Evolutionary conservation across 1,140 invertebrate species (phyloP), one percentile per base, ranked within the genome.

Genomic region (Drusus annulatus): DNA sequence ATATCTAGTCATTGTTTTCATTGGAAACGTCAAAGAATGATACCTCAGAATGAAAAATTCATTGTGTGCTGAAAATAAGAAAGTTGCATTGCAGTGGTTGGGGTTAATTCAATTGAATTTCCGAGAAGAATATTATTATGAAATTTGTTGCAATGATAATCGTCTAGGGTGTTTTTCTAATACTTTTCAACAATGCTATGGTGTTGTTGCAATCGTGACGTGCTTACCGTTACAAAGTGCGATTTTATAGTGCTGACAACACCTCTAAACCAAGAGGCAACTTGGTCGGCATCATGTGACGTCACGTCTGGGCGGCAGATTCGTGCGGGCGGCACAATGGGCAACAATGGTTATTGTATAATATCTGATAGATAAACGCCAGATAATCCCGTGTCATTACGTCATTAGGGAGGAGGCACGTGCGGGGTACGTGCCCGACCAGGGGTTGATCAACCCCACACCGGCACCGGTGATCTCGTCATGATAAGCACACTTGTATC

Each of bases 351-450:
- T 45, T 45, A 45, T 45, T 45, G 36, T 45, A 10, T 45, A 45
- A 45, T 45, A 45, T 45, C 36, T 13, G 36, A 45, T 36, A 76
- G 73, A 76, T 76, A 60, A 76, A 60, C 56, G 56, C 28, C 50
- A 58, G 73, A 76, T 76, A 60, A 76, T 76, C 73, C 73, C 28
- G 28, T 19, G 54, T 76, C 54, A 76, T 76, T 76, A 76, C 73
- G 52, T 76, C 73, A 76, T 76, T 76, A 76, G 73, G n/a, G 73
- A n/a, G 52, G 56, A 15, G 23, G 51, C 71, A 25, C 51, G 71
- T 56, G 50, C 19, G 23, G 36, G 10, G 65, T 16, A 19, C n/a
- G 19, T 21, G n/a, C n/a, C n/a, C 17, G n/a, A 56, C 54, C 16
- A n/a, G n/a, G 54, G n/a, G 54, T 0, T 17, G n/a, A 21, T 13